A percentile compares a stretch with the other conserved stretches of the same genome.
Conservation (phyloP, 1,140 invertebrate genomes). For the Drosophila mojavensis region DNA sequence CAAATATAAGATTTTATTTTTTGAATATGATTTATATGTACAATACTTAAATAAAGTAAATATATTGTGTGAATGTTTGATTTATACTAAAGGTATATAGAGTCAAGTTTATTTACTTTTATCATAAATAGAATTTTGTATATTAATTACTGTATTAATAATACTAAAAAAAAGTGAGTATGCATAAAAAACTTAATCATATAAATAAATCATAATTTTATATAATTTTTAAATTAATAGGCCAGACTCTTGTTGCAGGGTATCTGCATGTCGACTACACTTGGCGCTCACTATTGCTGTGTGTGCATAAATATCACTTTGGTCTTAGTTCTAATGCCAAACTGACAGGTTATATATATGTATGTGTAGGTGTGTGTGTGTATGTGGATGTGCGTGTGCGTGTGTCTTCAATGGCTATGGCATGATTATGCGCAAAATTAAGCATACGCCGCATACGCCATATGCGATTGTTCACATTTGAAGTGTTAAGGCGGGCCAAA, state of each 20-base stretch:
- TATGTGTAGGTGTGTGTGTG: slow-evolving; percentile 15
- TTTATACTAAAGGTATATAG: too few species aligned
- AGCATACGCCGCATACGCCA: slow-evolving; percentile 69
- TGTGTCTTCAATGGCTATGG: slow-evolving; percentile 65
- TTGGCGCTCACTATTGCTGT: not conserved
- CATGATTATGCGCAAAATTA: slow-evolving; percentile 79
- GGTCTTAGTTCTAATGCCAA: slow-evolving; percentile 72
- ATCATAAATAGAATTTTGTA: too few species aligned
- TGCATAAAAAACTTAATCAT: too few species aligned
- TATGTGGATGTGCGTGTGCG: slow-evolving; percentile 17
- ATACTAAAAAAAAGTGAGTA: too few species aligned
- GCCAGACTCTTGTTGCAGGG: not conserved
- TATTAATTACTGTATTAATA: too few species aligned
- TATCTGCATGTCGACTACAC: slow-evolving; percentile 1
- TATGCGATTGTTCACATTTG: slow-evolving; percentile 71
- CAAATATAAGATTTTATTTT: too few species aligned
- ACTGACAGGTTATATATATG: slow-evolving; percentile 69
- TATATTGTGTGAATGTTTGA: too few species aligned
- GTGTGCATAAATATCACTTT: slow-evolving; percentile 72
- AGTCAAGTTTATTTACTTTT: too few species aligned
- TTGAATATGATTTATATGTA: too few species aligned
- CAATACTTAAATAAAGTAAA: too few species aligned
- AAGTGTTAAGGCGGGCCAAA: slow-evolving; percentile 69
- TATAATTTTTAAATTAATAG: too few species aligned
- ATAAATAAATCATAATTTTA: too few species aligned